Percentiles rank a stretch among this genome's conserved stretches.
Evolutionary conservation across 2,888 invertebrate species (phyloP).

Genomic region (Thymelicus lineola): DNA sequence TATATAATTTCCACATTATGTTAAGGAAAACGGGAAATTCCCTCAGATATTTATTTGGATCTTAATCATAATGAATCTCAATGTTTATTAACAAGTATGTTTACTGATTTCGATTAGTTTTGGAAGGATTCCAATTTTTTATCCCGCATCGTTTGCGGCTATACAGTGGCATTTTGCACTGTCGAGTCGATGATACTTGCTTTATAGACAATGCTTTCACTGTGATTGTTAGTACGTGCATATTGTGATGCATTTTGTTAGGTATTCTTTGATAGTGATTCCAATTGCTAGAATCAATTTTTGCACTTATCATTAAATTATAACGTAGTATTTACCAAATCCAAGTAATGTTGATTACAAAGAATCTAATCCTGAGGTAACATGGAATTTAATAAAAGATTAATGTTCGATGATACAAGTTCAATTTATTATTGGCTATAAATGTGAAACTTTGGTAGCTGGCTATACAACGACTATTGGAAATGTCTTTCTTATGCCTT

Average conservation of each 20-base stretch:
- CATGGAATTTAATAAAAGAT: constrained; percentile 49
- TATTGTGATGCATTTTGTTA: constrained; percentile 65
- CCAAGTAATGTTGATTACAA: constrained; percentile 40
- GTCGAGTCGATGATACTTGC: constrained; percentile 59
- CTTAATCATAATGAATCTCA: constrained; percentile 77
- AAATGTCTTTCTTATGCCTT: constrained; percentile 44
- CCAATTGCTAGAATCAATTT: constrained; percentile 47
- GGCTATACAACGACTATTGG: constrained; percentile 41
- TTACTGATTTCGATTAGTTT: constrained; percentile 62
- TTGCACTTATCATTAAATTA: constrained; percentile 34
- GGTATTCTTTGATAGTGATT: constrained; percentile 54
- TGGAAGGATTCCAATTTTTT: constrained; percentile 53
- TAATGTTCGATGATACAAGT: constrained; percentile 44
- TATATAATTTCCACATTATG: constrained; percentile 80
- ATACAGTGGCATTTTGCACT: constrained; percentile 57
- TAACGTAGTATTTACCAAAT: constrained; percentile 14
- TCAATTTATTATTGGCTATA: constrained; percentile 42
- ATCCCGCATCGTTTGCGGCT: constrained; percentile 53
- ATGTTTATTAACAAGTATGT: constrained; percentile 58
- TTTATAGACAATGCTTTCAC: constrained; percentile 68
- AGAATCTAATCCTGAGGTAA: background rate
- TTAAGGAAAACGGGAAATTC: constrained; percentile 74
- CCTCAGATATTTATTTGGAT: constrained; percentile 75
- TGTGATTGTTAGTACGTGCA: constrained; percentile 67
- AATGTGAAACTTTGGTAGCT: constrained; percentile 22